A percentile compares a stretch with the other conserved stretches of the same genome.
These are phyloP conservation scores for Bolinopsis microptera DNA, from an alignment of 37 sponge, comb jelly and placozoan species.

Conservation along the genomic window DNA sequence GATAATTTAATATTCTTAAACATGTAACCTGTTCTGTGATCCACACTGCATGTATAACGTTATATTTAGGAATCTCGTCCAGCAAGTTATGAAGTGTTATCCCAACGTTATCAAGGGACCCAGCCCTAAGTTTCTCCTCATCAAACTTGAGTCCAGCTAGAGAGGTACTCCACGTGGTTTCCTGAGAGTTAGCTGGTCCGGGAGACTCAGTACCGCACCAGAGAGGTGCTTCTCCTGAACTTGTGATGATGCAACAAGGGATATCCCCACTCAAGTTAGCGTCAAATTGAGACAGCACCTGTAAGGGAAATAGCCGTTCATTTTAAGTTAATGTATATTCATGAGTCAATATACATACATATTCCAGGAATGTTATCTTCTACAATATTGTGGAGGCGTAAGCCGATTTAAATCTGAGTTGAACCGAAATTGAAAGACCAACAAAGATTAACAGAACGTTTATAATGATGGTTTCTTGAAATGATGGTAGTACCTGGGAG, in stretches of 20 bases:
- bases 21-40: slow-evolving; percentile 42
- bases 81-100: slow-evolving; percentile 46
- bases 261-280: slow-evolving; percentile 55
- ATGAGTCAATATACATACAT: too few species aligned
- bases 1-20: too few species aligned
- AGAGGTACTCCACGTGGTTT: not conserved
- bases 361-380: too few species aligned
- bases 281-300: slow-evolving; percentile 50
- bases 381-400: too few species aligned
- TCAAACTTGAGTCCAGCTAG: slow-evolving; percentile 31
- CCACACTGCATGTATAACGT: slow-evolving; percentile 48
- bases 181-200: not conserved
- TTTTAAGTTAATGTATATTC: not conserved
- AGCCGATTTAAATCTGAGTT: too few species aligned
- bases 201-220: slow-evolving; percentile 45
- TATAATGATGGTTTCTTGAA: too few species aligned
- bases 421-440: not conserved
- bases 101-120: slow-evolving; percentile 39
- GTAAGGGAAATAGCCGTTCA: not conserved
- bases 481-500: too few species aligned
- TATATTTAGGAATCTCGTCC: slow-evolving; percentile 30
- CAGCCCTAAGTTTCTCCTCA: slow-evolving; percentile 4
- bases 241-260: slow-evolving; percentile 13
- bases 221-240: slow-evolving; percentile 39
- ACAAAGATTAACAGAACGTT: not conserved